phyloP scores from a whole-genome alignment of 2,113 vertebrate species.

The Centropus unirufus region DNA sequence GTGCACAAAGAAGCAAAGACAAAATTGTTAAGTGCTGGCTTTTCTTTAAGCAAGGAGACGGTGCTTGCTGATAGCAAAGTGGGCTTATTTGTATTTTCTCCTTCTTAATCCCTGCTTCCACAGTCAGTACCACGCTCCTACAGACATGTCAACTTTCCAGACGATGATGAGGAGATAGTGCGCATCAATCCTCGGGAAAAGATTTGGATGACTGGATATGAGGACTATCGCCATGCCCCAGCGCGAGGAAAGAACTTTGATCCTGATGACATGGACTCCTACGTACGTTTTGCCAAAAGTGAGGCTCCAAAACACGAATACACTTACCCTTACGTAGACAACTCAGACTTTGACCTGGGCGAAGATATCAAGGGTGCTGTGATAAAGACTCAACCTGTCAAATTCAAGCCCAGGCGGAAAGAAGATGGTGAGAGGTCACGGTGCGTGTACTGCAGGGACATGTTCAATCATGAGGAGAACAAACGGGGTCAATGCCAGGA shows the following conservation, averaged over 20 bases:
- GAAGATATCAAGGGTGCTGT: constrained; percentile 87
- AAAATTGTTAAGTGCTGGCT: neutral
- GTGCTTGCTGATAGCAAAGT: neutral
- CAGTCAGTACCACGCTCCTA: constrained; percentile 82
- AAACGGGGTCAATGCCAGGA: constrained; percentile 92
- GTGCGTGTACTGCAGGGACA: constrained; percentile 94
- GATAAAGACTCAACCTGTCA: constrained; percentile 88
- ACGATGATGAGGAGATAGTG: constrained; percentile 95
- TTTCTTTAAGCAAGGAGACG: neutral
- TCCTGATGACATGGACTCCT: constrained; percentile 86
- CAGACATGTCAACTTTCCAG: constrained; percentile 90
- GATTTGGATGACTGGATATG: constrained; percentile 93
- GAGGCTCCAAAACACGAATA: constrained; percentile 94
- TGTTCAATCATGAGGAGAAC: constrained; percentile 91
- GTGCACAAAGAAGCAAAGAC: neutral
- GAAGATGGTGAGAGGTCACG: constrained; percentile 87
- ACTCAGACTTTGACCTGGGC: constrained; percentile 82
- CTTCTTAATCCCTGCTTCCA: neutral
- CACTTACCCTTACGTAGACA: constrained; percentile 90
- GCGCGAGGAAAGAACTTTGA: constrained; percentile 87
- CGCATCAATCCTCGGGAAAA: constrained; percentile 97
- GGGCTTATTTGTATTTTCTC: neutral
- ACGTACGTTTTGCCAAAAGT: constrained; percentile 92
- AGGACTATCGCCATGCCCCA: constrained; percentile 94
- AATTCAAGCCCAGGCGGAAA: constrained; percentile 84